phyloP scores from a whole-genome alignment of 2,797 vertebrate genomes.

The Aldrovandia affinis region DNA sequence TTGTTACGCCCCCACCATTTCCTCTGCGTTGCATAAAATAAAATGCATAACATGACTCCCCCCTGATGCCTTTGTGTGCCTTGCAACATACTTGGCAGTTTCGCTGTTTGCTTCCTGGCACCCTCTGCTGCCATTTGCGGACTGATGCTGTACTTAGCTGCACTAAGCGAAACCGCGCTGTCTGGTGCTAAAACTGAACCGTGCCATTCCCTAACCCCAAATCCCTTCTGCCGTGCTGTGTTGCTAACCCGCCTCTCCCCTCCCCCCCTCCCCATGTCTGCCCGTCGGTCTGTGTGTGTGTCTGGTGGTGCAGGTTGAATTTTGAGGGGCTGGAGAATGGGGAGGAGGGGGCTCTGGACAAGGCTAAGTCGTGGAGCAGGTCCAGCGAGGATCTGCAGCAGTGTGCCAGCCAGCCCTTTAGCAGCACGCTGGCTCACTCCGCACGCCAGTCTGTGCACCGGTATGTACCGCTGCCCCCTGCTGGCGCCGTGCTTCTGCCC shows the following conservation, averaged over 20 bases:
- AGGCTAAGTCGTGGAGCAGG: conserved; percentile 92
- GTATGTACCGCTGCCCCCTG: conserved; percentile 83
- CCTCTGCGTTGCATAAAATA: conserved; percentile 22
- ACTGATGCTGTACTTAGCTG: conserved; percentile 36
- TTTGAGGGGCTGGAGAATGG: conserved; percentile 93
- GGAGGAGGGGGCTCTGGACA: conserved; percentile 89
- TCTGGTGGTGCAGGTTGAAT: conserved; percentile 86
- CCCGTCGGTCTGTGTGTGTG: conserved; percentile 47
- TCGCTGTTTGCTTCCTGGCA: conserved; percentile 48
- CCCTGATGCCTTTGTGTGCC: conserved; percentile 57
- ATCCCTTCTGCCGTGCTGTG: conserved; percentile 61
- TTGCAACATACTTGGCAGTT: conserved; percentile 53
- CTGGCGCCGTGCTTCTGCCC: conserved; percentile 44
- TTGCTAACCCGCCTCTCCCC: conserved; percentile 56
- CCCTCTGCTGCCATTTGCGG: conserved; percentile 35
- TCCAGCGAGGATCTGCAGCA: conserved; percentile 97
- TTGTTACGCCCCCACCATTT: conserved; percentile 37
- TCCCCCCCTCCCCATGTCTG: conserved; percentile 56
- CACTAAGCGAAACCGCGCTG: conserved; percentile 58
- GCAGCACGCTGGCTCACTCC: conserved; percentile 92
- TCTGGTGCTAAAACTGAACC: conserved; percentile 53
- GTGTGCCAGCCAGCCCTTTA: conserved; percentile 81
- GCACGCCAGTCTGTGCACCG: conserved; percentile 93
- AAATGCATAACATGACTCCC: not conserved
- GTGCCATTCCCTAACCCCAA: conserved; percentile 60